Evolutionary conservation across 2,797 vertebrate genomes (phyloP), one percentile per base, ranked within the genome.

Genomic region (Oryzias dopingdopingensis): DNA sequence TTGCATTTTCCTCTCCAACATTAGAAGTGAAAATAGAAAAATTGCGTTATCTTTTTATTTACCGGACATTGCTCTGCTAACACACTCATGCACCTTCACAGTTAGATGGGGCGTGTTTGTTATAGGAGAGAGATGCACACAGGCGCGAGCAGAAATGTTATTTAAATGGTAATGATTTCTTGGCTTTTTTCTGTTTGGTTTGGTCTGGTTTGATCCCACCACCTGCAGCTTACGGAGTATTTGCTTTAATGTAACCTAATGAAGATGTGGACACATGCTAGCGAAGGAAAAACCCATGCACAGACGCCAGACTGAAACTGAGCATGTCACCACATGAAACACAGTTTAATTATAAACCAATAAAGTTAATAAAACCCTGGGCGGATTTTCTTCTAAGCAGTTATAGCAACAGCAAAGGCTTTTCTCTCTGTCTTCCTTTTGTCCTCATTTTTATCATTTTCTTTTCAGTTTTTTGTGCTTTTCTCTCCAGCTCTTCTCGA

Each of bases 161-260:
- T 90, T 84, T 85, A 87, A 87, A 90, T 90, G 85, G 70, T 83
- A 90, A 88, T 87, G 76, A 85, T 76, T 80, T 72, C 79, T 88
- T 81, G 77, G 70, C 78, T 59, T 76, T 74, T 37, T 81, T 67
- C 72, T 82, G 82, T 88, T 87, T 81, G 73, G 70, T 12, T 79
- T 79, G 76, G 64, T 68, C 86, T 79, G 65, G 73, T 79, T 69
- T 88, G 73, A 87, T 84, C 80, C 73, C 58, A 50, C 87, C 85
- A 84, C 85, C 87, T 86, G 88, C 83, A 85, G 87, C 81, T 84
- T 75, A 54, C 72, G 65, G 79, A 81, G 84, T 79, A 83, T 84
- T 81, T 77, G 77, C 58, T 67, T 56, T 62, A 51, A 42, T 57
- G 49, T 49, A 63, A 60, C 63, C 62, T 70, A 70, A 70, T 71